Base-by-base conservation (phyloP, 2,888 invertebrate species). In the Cryptosula pallasiana region DNA sequence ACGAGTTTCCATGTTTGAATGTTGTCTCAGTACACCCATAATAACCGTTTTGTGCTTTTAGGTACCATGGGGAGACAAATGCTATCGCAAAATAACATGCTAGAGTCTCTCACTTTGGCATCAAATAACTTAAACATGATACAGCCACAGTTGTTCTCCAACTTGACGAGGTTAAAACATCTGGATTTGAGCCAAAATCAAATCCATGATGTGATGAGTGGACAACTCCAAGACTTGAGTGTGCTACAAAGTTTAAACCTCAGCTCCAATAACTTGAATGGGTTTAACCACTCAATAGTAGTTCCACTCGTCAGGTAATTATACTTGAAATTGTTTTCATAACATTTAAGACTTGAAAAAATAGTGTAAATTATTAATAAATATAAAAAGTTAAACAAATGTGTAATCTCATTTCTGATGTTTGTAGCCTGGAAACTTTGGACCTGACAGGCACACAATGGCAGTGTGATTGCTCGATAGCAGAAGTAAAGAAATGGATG, bases 381-480 rank as follows among this genome's bases (percentile, higher is more conserved):
- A n/a, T n/a, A n/a, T n/a, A n/a, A n/a, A n/a, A n/a, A n/a, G n/a
- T n/a, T n/a, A n/a, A n/a, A n/a, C n/a, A n/a, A n/a, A n/a, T n/a
- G n/a, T n/a, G n/a, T n/a, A 13, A 45, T 25, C 5, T 25, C 57
- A 57, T 23, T 57, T 13, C 63, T 13, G 25, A 29, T 9, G 13
- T 63, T 63, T 63, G 9, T 32, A 63, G 63, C 32, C n/a, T 63
- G 32, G 27, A 63, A 32, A 25, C 63, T 13, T n/a, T 63, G 32
- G 63, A 63, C 32, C 27, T 63, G 34, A 25, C 63, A 25, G 63
- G 63, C 13, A 63, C 32, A 27, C 20, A 32, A 5, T 63, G 63
- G 63, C 27, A 27, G 32, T 63, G 63, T 63, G 63, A 63, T n/a
- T 63, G 63, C 32, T 25, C 63, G 13, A 63, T 63, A 32, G 63